phyloP scores from a whole-genome alignment of 2,888 invertebrate genomes.

The Meiosimyza platycephala region DNA sequence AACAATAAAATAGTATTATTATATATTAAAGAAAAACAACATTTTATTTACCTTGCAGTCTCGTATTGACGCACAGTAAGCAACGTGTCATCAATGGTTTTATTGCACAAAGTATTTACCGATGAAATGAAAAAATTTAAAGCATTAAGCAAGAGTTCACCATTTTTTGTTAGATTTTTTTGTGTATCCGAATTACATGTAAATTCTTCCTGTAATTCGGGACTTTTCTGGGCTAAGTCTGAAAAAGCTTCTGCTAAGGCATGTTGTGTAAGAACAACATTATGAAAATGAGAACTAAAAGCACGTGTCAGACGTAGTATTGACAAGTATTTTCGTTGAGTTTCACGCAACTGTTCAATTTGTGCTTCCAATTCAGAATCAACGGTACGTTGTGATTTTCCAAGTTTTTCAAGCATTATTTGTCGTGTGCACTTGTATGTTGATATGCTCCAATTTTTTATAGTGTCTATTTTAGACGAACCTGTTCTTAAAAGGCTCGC shows the following conservation, averaged over 20 bases:
- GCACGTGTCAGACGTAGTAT: constrained; percentile 87
- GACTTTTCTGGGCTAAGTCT: constrained; percentile 95
- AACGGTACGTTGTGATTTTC: constrained; percentile 90
- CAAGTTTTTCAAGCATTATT: constrained; percentile 94
- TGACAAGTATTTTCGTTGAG: constrained; percentile 91
- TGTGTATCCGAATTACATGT: constrained; percentile 96
- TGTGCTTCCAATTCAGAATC: constrained; percentile 94
- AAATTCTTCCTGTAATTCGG: constrained; percentile 94
- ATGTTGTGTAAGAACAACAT: constrained; percentile 88
- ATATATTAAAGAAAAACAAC: not conserved
- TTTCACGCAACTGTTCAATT: constrained; percentile 92
- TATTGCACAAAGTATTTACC: constrained; percentile 94
- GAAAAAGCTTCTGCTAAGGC: constrained; percentile 93
- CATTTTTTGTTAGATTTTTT: constrained; percentile 91
- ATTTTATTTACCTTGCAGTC: constrained; percentile 69
- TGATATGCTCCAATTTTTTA: constrained; percentile 97
- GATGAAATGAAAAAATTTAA: constrained; percentile 97
- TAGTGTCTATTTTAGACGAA: constrained; percentile 87
- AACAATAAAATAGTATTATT: constrained; percentile 10
- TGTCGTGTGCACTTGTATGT: constrained; percentile 99
- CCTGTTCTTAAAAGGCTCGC: constrained; percentile 60
- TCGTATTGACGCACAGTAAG: constrained; percentile 76
- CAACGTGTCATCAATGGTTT: constrained; percentile 95
- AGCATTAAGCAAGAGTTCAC: constrained; percentile 91
- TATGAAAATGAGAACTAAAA: constrained; percentile 88